Evolutionary conservation across 2,888 invertebrate genomes (phyloP), one percentile per base, ranked within the genome.

Genomic region (Hypercompe scribonia): DNA sequence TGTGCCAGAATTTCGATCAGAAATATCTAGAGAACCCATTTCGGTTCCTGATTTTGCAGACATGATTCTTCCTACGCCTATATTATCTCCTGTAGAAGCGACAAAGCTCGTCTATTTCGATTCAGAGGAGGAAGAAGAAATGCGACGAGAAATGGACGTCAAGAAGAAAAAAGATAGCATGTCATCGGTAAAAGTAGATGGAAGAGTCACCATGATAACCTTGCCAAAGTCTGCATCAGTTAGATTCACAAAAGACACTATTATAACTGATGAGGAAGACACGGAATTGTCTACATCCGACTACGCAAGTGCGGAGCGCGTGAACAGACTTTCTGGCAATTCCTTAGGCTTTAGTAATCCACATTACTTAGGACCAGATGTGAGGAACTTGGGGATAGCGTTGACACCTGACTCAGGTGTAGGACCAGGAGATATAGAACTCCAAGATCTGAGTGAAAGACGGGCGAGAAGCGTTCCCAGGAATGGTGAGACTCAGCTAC

Each of bases 21-120:
- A 94, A 73, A 94, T 97, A 89, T 93, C 97, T 0, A 95, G 97
- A 70, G 97, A 97, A 84, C 97, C 97, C 1, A 96, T 97, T 68
- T 97, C 97, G 7, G 97, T 97, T 84, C 97, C 97, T 81, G 97
- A 97, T 90, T 97, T 97, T 88, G 96, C 96, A 8, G 96, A 96
- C 73, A 93, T 97, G 82, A 96, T 96, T 7, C 91, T 97, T 61
- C 97, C 97, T 50, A 97, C 97, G 4, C 97, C 97, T 15, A 96
- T 96, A 33, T 91, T 97, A 68, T 97, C 97, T 0, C 97, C 97
- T 0, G 96, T 97, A 24, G 97, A 97, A 89, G 97, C 97, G 5
- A 94, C 97, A 0, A 96, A 97, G 82, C 93, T 97, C 21, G 97
- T 97, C 1, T 97, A 97, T 88, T 92, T 97, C 63, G 97, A 97